Conservation (phyloP, 2,888 invertebrate genomes). For the Clitarchus hookeri region DNA sequence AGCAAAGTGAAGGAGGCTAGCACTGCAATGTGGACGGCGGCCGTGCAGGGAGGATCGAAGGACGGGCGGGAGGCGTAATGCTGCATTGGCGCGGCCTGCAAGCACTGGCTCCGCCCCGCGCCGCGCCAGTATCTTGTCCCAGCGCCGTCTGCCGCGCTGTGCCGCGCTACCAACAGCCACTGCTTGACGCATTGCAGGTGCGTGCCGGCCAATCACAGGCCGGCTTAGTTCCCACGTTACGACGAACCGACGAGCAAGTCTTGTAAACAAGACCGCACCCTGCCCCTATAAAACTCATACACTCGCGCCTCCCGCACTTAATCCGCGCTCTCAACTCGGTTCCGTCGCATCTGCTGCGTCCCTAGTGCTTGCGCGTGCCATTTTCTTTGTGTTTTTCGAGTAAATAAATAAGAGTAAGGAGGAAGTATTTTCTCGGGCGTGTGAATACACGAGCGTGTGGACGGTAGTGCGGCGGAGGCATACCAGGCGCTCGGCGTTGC, state of each 20-base stretch:
- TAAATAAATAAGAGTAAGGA: constrained; percentile 35
- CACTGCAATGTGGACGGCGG: no score
- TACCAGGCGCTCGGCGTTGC: constrained; percentile 35
- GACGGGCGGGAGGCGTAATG: background rate
- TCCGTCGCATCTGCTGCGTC: constrained; percentile 39
- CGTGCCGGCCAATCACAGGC: constrained; percentile 77
- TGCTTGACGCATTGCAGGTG: constrained; percentile 86
- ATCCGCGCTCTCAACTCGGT: constrained; percentile 49
- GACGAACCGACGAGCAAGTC: constrained; percentile 61
- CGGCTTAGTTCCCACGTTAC: constrained; percentile 55
- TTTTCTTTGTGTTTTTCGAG: constrained; percentile 33
- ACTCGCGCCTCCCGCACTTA: constrained; percentile 65
- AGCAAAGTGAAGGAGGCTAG: no score
- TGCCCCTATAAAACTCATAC: constrained; percentile 68
- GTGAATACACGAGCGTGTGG: constrained; percentile 39
- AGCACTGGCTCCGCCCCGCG: constrained; percentile 32
- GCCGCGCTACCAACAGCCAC: constrained; percentile 9
- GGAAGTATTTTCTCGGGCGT: constrained; percentile 35
- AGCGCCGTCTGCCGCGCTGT: background rate
- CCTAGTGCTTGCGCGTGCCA: constrained; percentile 36
- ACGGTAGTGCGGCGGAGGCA: constrained; percentile 42
- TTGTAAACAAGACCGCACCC: constrained; percentile 75
- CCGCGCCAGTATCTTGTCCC: constrained; percentile 36
- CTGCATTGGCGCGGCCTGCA: background rate
- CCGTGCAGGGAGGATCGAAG: background rate